These are phyloP conservation scores for Drosophila robusta DNA, from an alignment of 2,888 invertebrate species.

Conservation along the genomic window DNA sequence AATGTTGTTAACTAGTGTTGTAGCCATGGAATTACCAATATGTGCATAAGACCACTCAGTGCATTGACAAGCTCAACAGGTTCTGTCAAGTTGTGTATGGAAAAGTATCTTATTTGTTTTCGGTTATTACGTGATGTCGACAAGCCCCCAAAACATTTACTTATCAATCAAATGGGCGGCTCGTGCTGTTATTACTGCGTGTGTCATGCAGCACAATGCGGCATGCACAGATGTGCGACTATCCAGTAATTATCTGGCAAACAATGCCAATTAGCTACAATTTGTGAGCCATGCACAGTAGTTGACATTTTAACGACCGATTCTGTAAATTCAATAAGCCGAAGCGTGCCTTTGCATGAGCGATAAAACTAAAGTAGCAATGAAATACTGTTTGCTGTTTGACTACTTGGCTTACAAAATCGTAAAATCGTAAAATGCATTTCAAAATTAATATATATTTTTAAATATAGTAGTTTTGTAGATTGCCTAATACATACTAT, in stretches of 20 bases:
- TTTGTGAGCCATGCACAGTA: conserved; percentile 28
- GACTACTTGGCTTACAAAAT: too few relatives aligned
- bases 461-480: too few relatives aligned
- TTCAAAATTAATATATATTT: too few relatives aligned
- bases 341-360: conserved; percentile 27
- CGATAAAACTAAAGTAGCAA: neutral
- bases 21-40: neutral
- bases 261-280: conserved; percentile 33
- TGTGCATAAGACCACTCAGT: neutral
- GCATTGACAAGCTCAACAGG: conserved; percentile 20
- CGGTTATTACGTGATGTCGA: conserved; percentile 19
- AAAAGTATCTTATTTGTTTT: neutral
- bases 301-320: conserved; percentile 29
- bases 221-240: conserved; percentile 4
- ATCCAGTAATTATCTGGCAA: conserved; percentile 29
- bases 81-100: neutral
- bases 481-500: too few relatives aligned
- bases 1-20: too few relatives aligned
- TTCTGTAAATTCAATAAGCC: conserved; percentile 10
- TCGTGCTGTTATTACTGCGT: conserved; percentile 29
- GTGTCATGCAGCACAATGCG: conserved; percentile 1
- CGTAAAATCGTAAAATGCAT: too few relatives aligned
- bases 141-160: conserved; percentile 27
- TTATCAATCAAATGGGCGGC: conserved; percentile 26
- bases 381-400: neutral